Conservation (phyloP, 2,888 invertebrate genomes). For the Pimpla rufipes region DNA sequence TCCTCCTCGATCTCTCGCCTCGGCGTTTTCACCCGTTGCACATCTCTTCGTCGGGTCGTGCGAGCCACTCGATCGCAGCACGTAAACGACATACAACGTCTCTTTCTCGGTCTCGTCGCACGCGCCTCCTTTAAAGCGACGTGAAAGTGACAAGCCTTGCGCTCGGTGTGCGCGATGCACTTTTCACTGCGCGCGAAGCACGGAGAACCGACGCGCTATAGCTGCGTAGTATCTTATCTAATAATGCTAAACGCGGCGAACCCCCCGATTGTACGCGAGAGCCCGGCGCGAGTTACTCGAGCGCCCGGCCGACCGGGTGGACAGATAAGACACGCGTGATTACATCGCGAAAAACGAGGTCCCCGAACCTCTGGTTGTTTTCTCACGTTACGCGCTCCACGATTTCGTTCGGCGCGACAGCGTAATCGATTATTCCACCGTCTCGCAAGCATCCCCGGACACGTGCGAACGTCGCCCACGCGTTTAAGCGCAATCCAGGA, state of each 20-base stretch:
- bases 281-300: constrained; percentile 42
- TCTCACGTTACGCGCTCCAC: constrained; percentile 30
- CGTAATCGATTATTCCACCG: constrained; percentile 10
- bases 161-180: constrained; percentile 53
- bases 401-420: constrained; percentile 31
- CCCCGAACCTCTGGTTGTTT: constrained; percentile 55
- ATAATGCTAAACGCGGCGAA: constrained; percentile 43
- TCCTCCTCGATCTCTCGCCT: constrained; percentile 27
- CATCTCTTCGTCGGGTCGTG: background rate
- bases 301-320: constrained; percentile 42
- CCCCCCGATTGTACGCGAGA: too few species aligned
- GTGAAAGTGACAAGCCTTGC: constrained; percentile 67
- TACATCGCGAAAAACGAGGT: constrained; percentile 64
- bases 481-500: background rate
- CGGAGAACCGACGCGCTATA: constrained; percentile 13
- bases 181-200: constrained; percentile 55
- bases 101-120: constrained; percentile 39
- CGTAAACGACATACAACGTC: constrained; percentile 1
- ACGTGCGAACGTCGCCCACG: background rate
- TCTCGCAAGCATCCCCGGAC: background rate
- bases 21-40: background rate
- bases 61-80: background rate
- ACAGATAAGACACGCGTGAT: constrained; percentile 61
- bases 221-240: constrained; percentile 4
- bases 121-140: constrained; percentile 46